Conservation (phyloP, 1,140 invertebrate species). For the Zaprionus lachaisei region DNA sequence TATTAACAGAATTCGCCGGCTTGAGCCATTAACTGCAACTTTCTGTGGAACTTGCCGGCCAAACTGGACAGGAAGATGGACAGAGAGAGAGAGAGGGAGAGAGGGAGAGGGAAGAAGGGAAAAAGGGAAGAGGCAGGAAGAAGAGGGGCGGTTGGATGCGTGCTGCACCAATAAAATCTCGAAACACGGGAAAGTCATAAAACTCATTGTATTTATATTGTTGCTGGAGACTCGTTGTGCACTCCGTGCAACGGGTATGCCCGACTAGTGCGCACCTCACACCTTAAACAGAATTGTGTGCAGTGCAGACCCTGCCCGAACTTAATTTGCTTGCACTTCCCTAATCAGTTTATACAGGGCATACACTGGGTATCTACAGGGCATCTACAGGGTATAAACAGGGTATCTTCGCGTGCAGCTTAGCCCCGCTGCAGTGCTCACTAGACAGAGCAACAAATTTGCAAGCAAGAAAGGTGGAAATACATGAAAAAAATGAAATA, state of each 20-base stretch:
- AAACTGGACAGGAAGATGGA: slow-evolving; percentile 3
- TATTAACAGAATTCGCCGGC: slow-evolving; percentile 32
- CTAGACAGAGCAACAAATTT: slow-evolving; percentile 56
- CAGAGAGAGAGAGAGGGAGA: not conserved
- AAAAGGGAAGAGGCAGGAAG: not conserved
- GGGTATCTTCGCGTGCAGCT: not conserved
- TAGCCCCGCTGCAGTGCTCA: not conserved
- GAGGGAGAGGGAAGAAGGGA: not conserved
- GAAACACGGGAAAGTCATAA: slow-evolving; percentile 54
- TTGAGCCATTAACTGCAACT: slow-evolving; percentile 30
- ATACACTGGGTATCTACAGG: no score
- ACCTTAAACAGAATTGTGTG: not conserved
- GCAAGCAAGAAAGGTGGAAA: not conserved
- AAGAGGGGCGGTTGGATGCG: not conserved
- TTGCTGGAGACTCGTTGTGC: slow-evolving; percentile 6
- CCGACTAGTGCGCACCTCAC: not conserved
- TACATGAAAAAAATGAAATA: slow-evolving; percentile 22
- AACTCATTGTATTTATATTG: slow-evolving; percentile 68
- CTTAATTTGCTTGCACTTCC: not conserved
- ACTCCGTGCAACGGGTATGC: not conserved
- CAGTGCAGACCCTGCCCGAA: not conserved
- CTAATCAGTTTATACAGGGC: no score
- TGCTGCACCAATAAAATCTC: slow-evolving; percentile 50
- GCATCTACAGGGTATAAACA: not conserved
- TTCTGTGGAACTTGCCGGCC: slow-evolving; percentile 2